Percentiles rank a stretch among this genome's conserved stretches.
Evolutionary conservation across 2,113 vertebrate genomes (phyloP).

Genomic region (Oceanites oceanicus): DNA sequence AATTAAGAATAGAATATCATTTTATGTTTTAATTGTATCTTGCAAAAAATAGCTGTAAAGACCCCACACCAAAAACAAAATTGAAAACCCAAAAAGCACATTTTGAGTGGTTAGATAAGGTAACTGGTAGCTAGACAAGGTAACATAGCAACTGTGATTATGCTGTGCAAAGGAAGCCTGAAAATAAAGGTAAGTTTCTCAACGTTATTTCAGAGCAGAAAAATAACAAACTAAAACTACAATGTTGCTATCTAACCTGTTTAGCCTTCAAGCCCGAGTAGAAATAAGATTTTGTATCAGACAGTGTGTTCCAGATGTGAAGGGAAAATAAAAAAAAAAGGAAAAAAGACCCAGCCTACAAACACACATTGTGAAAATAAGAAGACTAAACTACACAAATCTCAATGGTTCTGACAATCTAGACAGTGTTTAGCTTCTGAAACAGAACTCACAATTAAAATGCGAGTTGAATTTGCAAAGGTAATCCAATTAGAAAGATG

Average conservation of each 20-base stretch:
- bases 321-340: background rate
- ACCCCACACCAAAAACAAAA: background rate
- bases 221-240: background rate
- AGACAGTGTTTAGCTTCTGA: background rate
- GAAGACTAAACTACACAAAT: background rate
- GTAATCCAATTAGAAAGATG: slow-evolving; percentile 38
- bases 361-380: background rate
- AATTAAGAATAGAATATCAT: background rate
- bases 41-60: rapidly evolving
- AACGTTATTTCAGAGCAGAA: background rate
- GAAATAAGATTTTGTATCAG: background rate
- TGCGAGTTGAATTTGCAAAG: background rate
- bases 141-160: background rate
- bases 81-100: background rate
- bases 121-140: background rate
- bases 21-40: background rate
- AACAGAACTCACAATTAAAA: background rate
- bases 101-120: background rate
- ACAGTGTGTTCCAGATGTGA: background rate
- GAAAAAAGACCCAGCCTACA: background rate
- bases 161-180: background rate
- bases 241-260: background rate
- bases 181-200: background rate
- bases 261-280: background rate
- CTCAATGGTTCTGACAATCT: background rate